Evolutionary conservation across 2,797 vertebrate species (phyloP).

Genomic region (Trachurus trachurus): DNA sequence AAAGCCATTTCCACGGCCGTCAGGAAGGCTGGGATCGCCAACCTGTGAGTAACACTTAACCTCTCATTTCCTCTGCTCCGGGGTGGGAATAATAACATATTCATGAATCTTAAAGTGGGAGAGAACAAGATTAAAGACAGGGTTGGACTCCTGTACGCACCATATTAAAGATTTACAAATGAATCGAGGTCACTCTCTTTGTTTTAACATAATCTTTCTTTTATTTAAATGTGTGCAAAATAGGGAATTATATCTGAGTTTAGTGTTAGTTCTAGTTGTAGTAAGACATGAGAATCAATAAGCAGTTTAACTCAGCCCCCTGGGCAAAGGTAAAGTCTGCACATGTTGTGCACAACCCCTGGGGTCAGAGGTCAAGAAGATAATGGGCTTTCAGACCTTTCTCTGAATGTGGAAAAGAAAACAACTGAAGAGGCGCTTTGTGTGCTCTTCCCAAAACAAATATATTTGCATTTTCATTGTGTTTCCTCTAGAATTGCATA

Average conservation of each 20-base stretch:
- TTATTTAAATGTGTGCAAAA: not conserved
- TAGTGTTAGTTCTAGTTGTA: conserved; percentile 2
- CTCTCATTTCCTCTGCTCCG: not conserved
- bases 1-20: conserved; percentile 95
- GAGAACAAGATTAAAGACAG: not conserved
- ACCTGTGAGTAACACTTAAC: conserved; percentile 89
- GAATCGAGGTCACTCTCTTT: not conserved
- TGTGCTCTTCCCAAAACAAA: not conserved
- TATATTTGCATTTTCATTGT: not conserved
- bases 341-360: conserved; percentile 3
- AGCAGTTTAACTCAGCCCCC: not conserved
- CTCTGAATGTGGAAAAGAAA: not conserved
- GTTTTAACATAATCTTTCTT: not conserved
- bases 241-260: not conserved
- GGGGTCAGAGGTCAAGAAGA: conserved; percentile 45
- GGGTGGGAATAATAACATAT: not conserved
- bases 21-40: conserved; percentile 94
- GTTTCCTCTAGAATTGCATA: not conserved
- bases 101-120: not conserved
- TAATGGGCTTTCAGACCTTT: not conserved
- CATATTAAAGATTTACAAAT: not conserved
- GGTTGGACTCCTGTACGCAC: not conserved
- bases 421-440: not conserved
- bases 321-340: conserved; percentile 50
- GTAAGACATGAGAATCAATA: not conserved